A percentile compares a stretch with the other conserved stretches of the same genome.
Conservation (phyloP, 2,797 vertebrate genomes). For the Peromyscus attwateri region DNA sequence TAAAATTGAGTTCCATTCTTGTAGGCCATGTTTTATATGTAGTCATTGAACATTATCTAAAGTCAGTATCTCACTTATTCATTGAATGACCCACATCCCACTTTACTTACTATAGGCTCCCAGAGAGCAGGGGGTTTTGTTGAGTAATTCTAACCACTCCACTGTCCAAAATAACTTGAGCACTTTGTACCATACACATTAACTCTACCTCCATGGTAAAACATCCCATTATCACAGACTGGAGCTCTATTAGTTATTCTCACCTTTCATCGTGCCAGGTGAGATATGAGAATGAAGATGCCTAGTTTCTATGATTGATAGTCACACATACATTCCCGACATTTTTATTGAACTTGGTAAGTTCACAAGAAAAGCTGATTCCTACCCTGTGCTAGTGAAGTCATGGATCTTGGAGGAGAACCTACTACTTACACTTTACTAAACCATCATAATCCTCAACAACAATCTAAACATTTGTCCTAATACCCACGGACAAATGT, state of each 20-base stretch:
- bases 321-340: not conserved
- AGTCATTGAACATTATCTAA: not conserved
- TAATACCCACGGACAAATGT: not conserved
- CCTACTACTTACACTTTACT: not conserved
- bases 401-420: not conserved
- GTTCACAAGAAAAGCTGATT: not conserved
- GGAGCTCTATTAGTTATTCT: not conserved
- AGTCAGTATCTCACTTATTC: not conserved
- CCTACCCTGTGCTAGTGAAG: not conserved
- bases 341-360: not conserved
- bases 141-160: not conserved
- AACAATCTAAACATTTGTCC: too few species aligned
- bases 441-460: not conserved
- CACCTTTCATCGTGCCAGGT: not conserved
- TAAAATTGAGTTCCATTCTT: not conserved
- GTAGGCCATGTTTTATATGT: not conserved
- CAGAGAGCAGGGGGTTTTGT: not conserved
- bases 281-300: conserved; percentile 5
- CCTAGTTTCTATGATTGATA: not conserved
- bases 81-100: not conserved
- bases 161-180: not conserved
- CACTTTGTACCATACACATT: not conserved
- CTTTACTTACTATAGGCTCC: not conserved
- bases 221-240: not conserved
- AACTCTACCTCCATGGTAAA: not conserved